Evolutionary conservation across 2,797 vertebrate genomes (phyloP).

Genomic region (Tragopan temminckii): DNA sequence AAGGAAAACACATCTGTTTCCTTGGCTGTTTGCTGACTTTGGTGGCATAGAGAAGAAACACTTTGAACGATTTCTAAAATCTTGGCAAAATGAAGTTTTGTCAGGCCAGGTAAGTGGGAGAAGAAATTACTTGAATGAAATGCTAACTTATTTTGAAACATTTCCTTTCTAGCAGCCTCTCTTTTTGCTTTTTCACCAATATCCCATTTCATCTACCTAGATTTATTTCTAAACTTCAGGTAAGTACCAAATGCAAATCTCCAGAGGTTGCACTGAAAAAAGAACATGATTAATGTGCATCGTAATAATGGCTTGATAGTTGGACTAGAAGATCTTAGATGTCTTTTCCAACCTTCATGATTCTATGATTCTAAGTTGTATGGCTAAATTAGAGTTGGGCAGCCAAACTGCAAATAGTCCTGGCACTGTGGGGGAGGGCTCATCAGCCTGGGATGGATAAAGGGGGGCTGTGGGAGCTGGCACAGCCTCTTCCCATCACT

Average conservation of each 20-base stretch:
- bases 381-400: not conserved
- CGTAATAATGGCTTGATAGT: no score
- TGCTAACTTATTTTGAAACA: not conserved
- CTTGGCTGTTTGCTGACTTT: not conserved
- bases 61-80: not conserved
- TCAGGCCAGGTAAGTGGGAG: not conserved
- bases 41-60: not conserved
- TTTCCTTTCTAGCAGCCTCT: not conserved
- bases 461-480: not conserved
- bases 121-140: not conserved
- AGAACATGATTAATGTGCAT: no score
- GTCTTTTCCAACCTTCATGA: no score
- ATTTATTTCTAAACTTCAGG: not conserved
- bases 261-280: rapidly evolving
- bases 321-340: no score
- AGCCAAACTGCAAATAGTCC: rapidly evolving
- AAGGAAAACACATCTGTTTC: not conserved
- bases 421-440: rapidly evolving
- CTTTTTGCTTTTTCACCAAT: not conserved
- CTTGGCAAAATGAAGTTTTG: not conserved
- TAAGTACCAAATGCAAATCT: not conserved
- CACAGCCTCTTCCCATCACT: rapidly evolving
- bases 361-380: not conserved
- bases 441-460: not conserved
- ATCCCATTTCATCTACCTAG: not conserved